These are phyloP conservation scores for Scolopax bukidnonensis DNA, from an alignment of 2,797 vertebrate species.

Conservation along the genomic window DNA sequence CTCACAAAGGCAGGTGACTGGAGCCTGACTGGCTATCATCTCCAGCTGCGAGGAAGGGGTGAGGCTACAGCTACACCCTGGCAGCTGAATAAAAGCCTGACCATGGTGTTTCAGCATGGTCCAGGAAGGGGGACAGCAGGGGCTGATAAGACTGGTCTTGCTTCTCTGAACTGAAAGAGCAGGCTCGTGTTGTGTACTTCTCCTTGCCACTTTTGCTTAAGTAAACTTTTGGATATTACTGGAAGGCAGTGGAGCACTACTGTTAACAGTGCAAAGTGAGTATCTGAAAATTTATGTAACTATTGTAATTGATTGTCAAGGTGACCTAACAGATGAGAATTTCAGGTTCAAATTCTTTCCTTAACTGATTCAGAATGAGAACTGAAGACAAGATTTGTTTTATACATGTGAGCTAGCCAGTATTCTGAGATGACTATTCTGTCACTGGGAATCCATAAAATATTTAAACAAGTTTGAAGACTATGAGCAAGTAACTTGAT, in stretches of 20 bases:
- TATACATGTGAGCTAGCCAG: not conserved
- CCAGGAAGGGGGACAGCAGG: not conserved
- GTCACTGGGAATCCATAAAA: not conserved
- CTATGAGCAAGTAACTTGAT: not conserved
- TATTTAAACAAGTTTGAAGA: not conserved
- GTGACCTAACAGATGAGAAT: not conserved
- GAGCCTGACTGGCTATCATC: not conserved
- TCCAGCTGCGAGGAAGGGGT: not conserved
- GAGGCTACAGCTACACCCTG: not conserved
- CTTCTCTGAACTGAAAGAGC: not conserved
- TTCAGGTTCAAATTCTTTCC: not conserved
- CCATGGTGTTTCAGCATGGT: not conserved
- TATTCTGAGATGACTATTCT: not conserved
- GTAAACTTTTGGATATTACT: not conserved
- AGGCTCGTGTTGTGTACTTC: not conserved
- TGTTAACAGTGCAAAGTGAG: not conserved
- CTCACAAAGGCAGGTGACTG: not conserved
- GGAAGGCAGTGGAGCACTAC: not conserved
- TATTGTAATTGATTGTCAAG: not conserved
- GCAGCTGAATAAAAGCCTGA: not conserved
- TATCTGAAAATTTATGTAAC: not conserved
- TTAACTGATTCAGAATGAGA: not conserved
- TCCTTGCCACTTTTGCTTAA: constrained; percentile 37
- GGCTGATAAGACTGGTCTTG: not conserved
- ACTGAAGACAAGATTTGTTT: not conserved